phyloP scores from a whole-genome alignment of 2,888 invertebrate genomes.

The Agrotis clavis region DNA sequence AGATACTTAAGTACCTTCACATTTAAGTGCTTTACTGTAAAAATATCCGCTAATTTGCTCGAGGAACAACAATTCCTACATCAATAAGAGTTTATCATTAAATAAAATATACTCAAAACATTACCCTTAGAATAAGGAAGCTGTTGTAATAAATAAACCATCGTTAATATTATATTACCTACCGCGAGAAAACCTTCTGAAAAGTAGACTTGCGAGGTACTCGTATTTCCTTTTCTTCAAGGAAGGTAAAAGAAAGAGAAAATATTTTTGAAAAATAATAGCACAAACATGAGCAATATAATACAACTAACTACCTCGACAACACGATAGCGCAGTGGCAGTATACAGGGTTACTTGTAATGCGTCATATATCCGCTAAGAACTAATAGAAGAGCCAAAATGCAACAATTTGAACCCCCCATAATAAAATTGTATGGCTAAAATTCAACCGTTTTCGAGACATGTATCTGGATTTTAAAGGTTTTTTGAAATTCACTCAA shows the following conservation, averaged over 20 bases:
- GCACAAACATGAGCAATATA: neutral
- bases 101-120: neutral
- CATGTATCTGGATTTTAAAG: too few species aligned
- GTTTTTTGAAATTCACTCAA: too few species aligned
- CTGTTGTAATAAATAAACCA: neutral
- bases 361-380: too few species aligned
- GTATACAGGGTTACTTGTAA: too few species aligned
- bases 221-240: neutral
- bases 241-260: too few species aligned
- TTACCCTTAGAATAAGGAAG: conserved; percentile 9
- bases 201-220: neutral
- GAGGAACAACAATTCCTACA: neutral
- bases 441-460: too few species aligned
- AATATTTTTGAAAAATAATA: neutral
- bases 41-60: neutral
- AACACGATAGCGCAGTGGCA: neutral
- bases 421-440: too few species aligned
- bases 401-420: too few species aligned
- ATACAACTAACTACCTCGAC: neutral
- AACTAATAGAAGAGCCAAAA: too few species aligned
- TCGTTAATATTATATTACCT: neutral
- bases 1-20: neutral
- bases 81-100: neutral
- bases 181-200: neutral
- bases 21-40: neutral